Evolutionary conservation across 2,797 vertebrate species (phyloP).

Genomic region (Notamacropus eugenii): DNA sequence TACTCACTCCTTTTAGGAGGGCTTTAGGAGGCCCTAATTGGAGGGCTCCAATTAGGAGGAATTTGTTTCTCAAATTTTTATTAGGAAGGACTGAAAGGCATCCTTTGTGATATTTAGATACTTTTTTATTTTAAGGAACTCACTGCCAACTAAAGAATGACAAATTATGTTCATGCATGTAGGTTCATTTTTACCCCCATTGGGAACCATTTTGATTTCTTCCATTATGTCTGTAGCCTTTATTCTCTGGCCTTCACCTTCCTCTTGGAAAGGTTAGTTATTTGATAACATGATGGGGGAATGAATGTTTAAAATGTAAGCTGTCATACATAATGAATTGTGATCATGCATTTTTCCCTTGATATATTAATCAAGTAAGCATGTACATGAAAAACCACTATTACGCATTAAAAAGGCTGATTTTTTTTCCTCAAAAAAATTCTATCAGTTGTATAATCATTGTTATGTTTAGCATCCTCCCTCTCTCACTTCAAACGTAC

Average conservation of each 20-base stretch:
- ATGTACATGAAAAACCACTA: not conserved
- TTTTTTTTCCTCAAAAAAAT: not conserved
- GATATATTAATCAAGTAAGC: not conserved
- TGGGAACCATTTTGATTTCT: not conserved
- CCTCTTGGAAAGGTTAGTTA: not conserved
- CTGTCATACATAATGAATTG: not conserved
- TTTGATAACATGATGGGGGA: not conserved
- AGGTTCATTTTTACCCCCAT: not conserved
- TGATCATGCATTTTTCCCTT: not conserved
- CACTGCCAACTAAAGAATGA: fast-evolving
- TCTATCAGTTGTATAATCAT: not conserved
- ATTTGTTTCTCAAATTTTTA: not conserved
- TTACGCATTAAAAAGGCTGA: not conserved
- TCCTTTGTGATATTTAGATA: not conserved
- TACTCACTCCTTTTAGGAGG: not conserved
- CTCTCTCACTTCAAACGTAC: not conserved
- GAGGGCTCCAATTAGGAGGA: no score
- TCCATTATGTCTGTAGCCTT: not conserved
- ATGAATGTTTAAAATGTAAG: not conserved
- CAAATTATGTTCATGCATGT: fast-evolving
- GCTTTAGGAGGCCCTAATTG: not conserved
- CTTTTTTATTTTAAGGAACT: not conserved
- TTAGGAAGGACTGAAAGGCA: not conserved
- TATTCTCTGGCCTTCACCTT: not conserved
- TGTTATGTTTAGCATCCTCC: not conserved